Conservation (phyloP, 2,113 vertebrate species). For the Limanda limanda region DNA sequence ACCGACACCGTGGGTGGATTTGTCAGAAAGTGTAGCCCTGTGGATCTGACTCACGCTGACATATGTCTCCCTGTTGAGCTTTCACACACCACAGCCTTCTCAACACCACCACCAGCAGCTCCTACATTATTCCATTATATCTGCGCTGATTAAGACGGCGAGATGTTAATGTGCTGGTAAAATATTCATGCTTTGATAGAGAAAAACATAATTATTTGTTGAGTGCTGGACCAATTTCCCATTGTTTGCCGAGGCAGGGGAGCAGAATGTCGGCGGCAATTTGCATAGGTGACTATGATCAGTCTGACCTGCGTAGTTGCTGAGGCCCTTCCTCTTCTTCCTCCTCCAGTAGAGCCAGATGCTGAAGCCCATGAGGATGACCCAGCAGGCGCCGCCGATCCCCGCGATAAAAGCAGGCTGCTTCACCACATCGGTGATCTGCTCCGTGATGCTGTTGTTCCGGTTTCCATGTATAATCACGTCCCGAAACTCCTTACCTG, state of each 20-base stretch:
- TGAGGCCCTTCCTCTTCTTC: conserved; percentile 99
- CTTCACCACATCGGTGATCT: conserved; percentile 99
- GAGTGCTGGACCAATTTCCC: not conserved
- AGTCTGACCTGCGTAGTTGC: conserved; percentile 97
- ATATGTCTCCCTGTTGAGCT: conserved; percentile 52
- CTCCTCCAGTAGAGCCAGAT: conserved; percentile 99
- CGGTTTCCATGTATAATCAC: conserved; percentile 94
- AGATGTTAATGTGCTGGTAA: not conserved
- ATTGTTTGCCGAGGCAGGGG: conserved; percentile 9
- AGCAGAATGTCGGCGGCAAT: conserved; percentile 6
- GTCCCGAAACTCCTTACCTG: conserved; percentile 86
- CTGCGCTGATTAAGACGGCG: conserved; percentile 5
- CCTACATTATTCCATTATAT: conserved; percentile 21
- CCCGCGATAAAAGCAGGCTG: conserved; percentile 99
- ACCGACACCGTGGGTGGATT: conserved; percentile 67
- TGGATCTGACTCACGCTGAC: conserved; percentile 51
- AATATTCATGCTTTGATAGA: not conserved
- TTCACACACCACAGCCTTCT: conserved; percentile 26
- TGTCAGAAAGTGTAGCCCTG: conserved; percentile 49
- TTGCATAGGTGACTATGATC: conserved; percentile 6
- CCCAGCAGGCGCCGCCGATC: conserved; percentile 98
- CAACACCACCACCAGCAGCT: not conserved
- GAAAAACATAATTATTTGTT: not conserved
- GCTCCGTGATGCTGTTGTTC: conserved; percentile 99
- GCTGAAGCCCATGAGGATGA: conserved; percentile 99